Base-by-base conservation (phyloP, 1,140 invertebrate species). In the Trichoplusia ni region DNA sequence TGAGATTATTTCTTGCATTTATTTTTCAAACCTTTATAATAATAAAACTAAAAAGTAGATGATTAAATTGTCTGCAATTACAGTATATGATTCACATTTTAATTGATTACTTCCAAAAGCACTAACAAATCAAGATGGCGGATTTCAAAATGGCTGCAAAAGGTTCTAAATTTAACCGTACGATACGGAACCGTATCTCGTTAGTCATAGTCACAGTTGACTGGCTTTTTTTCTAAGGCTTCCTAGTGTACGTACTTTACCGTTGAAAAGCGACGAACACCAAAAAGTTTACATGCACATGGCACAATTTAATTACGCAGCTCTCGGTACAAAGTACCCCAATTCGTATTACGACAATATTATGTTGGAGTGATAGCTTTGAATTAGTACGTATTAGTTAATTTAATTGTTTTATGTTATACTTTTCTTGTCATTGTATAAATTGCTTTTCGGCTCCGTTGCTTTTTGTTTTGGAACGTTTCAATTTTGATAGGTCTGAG, bases 241-340 rank as follows among this genome's bases (percentile, higher is more conserved):
- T 54, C 51, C 35, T 35, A 23, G 33, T 21, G 27, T 33, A 38
- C 54, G 51, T 54, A 54, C 31, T 54, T 54, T 53, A 9, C 11
- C 8, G 18, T 25, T 51, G 51, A 54, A 33, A 54, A 44, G 44
- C 54, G 51, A 6, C 21, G 23, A 25, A 5, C 16, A 58, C 25
- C 19, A 16, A 44, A 23, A 58, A 58, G 37, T 56, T 56, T 44
- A 14, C 37, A 58, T 58, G 37, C 38, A 58, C n/a, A n/a, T n/a
- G n/a, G n/a, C n/a, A n/a, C 54, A 58, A 58, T 58, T 58, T 58
- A 58, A 58, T 58, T 58, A 58, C 21, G 37, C 16, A 44, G 25
- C 25, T 31, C 25, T 58, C 38, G 27, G 25, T 19, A 42, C 54
- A 44, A 44, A 42, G 54, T 58, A 23, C 25, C 11, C 14, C 37